A percentile compares a stretch with the other conserved stretches of the same genome.
Evolutionary conservation across 2,888 invertebrate genomes (phyloP).

Genomic region (Drosophila pseudotakahashii): DNA sequence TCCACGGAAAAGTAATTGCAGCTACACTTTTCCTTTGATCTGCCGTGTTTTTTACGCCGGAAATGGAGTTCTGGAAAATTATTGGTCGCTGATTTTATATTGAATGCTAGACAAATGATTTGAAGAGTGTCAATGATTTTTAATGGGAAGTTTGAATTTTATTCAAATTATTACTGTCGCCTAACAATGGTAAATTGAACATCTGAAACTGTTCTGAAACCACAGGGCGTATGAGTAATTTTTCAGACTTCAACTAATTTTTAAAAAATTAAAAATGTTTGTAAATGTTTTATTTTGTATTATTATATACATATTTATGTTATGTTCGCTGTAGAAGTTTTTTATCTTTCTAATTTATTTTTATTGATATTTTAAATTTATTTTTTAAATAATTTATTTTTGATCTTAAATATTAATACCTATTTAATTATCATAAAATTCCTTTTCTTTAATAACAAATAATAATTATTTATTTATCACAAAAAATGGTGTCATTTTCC

Average conservation of each 20-base stretch:
- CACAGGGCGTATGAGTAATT: slow-evolving; percentile 14
- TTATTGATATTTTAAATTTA: too few species aligned
- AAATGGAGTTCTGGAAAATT: slow-evolving; percentile 17
- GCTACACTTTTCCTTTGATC: slow-evolving; percentile 28
- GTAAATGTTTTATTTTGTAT: too few species aligned
- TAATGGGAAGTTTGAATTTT: slow-evolving; percentile 2
- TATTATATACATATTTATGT: too few species aligned
- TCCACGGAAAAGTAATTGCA: slow-evolving; percentile 41
- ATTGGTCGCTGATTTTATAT: slow-evolving; percentile 28
- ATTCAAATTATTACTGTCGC: not conserved
- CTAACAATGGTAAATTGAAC: not conserved
- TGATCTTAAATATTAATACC: too few species aligned
- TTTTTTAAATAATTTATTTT: too few species aligned
- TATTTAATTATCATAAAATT: too few species aligned
- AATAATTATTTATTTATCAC: too few species aligned
- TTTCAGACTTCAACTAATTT: not conserved
- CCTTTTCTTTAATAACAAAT: too few species aligned
- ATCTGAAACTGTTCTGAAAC: not conserved
- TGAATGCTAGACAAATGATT: slow-evolving; percentile 12
- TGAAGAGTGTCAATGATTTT: slow-evolving; percentile 6
- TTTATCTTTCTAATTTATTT: too few species aligned
- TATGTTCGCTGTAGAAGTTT: too few species aligned
- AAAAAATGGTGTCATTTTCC: not conserved
- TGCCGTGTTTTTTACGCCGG: slow-evolving; percentile 4
- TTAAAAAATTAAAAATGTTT: too few species aligned